Conservation (phyloP, 2,797 vertebrate genomes). For the Ataeniobius toweri region DNA sequence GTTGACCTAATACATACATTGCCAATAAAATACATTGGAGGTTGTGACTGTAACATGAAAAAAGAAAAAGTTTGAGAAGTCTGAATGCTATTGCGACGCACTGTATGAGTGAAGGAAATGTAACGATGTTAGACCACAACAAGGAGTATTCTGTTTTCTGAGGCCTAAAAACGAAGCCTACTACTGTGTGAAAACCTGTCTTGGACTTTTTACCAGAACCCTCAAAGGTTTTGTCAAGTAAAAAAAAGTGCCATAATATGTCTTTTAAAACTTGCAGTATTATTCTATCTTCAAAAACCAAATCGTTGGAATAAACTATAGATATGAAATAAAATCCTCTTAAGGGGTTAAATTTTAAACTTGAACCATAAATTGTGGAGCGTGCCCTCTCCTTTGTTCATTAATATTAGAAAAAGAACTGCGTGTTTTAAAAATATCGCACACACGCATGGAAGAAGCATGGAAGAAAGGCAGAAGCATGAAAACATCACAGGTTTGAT, state of each 20-base stretch:
- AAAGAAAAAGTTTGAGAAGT: background rate
- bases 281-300: background rate
- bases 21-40: background rate
- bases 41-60: background rate
- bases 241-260: background rate
- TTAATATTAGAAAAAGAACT: background rate
- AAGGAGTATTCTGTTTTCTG: background rate
- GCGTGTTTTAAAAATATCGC: background rate
- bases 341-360: background rate
- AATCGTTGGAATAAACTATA: background rate
- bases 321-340: slow-evolving; percentile 1
- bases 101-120: background rate
- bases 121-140: background rate
- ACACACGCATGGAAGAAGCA: background rate
- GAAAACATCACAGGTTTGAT: background rate
- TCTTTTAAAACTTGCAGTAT: background rate
- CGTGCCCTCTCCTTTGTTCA: slow-evolving; percentile 3
- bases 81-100: background rate
- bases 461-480: background rate
- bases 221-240: too few species aligned
- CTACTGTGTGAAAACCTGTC: background rate
- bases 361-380: slow-evolving; percentile 5
- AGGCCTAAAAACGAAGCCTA: background rate
- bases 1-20: too few species aligned
- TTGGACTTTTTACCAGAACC: background rate